Evolutionary conservation across 2,888 invertebrate species (phyloP), one percentile per base, ranked within the genome.

Genomic region (Temnothorax ravouxi): DNA sequence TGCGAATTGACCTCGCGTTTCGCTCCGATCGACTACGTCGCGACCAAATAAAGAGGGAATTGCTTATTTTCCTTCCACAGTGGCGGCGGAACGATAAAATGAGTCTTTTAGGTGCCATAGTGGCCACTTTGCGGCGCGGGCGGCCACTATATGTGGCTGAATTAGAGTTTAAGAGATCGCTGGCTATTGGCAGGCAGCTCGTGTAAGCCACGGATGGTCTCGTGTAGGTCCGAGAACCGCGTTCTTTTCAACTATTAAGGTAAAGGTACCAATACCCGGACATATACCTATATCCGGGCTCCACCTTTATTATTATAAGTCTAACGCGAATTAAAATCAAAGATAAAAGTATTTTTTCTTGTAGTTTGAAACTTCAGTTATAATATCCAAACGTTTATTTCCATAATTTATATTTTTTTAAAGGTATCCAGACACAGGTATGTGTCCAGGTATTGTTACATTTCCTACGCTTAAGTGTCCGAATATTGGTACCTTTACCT

Each of bases 81-180:
- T 69, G 64, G 83, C 64, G 72, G 44, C 21, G 76, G 62, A 66
- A 80, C 84, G 84, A 86, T 89, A 90, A 89, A 89, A 86, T 64
- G 79, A 84, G 86, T 84, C 84, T 85, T 88, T 84, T 76, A 84
- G 82, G 74, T 83, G 80, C 69, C 84, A 61, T 80, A 87, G 84
- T 80, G 80, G 82, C 84, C 90, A 87, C 85, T 89, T 89, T 85
- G 87, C 82, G 72, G 29, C 79, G 67, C 79, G 67, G 34, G 54
- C 84, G 83, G 79, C 44, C 44, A 66, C 64, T 66, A 62, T 66
- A 62, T 72, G 87, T 71, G 83, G 85, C 84, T 87, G 86, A 90
- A 89, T 90, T 88, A 89, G 88, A 89, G 90, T 89, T 89, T 89
- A 90, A 88, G 88, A 88, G 90, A 89, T 89, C 90, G 87, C 87